Conservation (phyloP, 1,140 invertebrate genomes). For the Panagrolaimus sp. region DNA sequence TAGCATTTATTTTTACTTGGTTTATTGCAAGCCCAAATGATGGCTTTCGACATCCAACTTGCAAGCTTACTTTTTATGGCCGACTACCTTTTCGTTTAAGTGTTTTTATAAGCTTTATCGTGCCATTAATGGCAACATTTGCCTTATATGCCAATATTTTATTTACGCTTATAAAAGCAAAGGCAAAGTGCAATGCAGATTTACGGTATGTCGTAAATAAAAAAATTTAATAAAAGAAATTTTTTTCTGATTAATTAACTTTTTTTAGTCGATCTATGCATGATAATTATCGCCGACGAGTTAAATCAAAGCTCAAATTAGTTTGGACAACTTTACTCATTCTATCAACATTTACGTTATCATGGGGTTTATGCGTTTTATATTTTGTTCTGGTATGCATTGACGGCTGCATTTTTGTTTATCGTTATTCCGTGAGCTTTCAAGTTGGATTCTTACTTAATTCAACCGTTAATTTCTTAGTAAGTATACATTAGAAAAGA, state of each 20-base stretch:
- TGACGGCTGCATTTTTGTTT: constrained; percentile 47
- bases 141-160: constrained; percentile 44
- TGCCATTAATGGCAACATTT: constrained; percentile 43
- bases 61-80: constrained; percentile 44
- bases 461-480: constrained; percentile 42
- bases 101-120: constrained; percentile 47
- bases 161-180: constrained; percentile 41
- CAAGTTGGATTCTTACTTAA: constrained; percentile 39
- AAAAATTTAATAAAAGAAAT: not conserved
- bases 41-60: constrained; percentile 36
- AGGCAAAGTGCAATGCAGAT: constrained; percentile 41
- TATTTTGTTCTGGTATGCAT: constrained; percentile 51
- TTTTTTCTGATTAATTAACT: not conserved
- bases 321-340: constrained; percentile 53
- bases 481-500: constrained; percentile 22
- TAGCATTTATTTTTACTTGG: constrained; percentile 39
- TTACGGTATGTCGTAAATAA: constrained; percentile 24
- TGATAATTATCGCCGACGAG: constrained; percentile 26
- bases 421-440: constrained; percentile 35
- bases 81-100: constrained; percentile 49
- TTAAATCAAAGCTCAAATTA: constrained; percentile 47
- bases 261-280: constrained; percentile 23
- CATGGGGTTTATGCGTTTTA: constrained; percentile 49
- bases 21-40: constrained; percentile 35
- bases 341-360: constrained; percentile 45